These are phyloP conservation scores for Leptopilina syphax DNA, from an alignment of 2,888 invertebrate genomes.

Conservation along the genomic window DNA sequence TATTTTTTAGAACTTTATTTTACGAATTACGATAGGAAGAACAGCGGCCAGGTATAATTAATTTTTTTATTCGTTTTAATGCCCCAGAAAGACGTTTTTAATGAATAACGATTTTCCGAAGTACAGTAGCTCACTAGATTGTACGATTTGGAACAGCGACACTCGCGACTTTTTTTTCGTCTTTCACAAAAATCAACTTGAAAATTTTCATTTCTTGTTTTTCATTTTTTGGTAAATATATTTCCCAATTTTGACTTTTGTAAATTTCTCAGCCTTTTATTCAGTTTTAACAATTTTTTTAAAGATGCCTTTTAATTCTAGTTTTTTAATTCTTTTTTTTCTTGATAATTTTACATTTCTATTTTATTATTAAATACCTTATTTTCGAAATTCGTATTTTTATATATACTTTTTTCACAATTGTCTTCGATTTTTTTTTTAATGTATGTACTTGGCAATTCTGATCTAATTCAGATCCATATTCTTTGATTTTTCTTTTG, in stretches of 20 bases:
- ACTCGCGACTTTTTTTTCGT: constrained; percentile 29
- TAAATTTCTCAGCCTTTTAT: constrained; percentile 33
- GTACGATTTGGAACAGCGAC: constrained; percentile 59
- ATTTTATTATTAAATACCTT: too few relatives aligned
- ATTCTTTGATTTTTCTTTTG: constrained; percentile 19
- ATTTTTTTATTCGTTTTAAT: constrained; percentile 45
- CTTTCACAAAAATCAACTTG: constrained; percentile 39
- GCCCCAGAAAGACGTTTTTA: constrained; percentile 51
- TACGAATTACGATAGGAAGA: constrained; percentile 52
- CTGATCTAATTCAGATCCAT: not conserved
- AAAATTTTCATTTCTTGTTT: constrained; percentile 39
- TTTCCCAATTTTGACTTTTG: constrained; percentile 39
- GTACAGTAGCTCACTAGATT: constrained; percentile 45
- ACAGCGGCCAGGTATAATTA: constrained; percentile 53
- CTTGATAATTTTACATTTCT: too few relatives aligned
- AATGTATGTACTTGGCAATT: not conserved
- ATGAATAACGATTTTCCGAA: constrained; percentile 42
- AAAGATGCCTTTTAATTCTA: too few relatives aligned
- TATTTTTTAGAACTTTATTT: constrained; percentile 35
- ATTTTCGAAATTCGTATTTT: too few relatives aligned
- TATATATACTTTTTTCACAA: too few relatives aligned
- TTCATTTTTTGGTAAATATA: constrained; percentile 36
- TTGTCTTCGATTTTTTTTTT: too few relatives aligned
- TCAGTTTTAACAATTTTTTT: too few relatives aligned
- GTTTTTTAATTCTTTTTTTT: too few relatives aligned